Conservation (phyloP, 2,888 invertebrate genomes). For the Drosophila hamatofila region DNA sequence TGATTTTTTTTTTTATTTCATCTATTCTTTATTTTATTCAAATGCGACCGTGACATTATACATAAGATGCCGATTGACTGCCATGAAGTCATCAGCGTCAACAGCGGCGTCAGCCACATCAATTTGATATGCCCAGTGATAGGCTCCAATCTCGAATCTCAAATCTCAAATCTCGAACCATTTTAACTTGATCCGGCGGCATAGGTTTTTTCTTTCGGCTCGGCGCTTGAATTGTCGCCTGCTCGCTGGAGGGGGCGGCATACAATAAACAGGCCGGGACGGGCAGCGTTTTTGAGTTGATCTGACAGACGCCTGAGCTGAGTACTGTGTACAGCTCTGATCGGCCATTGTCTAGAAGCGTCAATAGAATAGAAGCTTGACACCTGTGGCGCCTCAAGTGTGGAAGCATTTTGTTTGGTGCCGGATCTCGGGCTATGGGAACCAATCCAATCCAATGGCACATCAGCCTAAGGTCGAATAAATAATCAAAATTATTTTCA, state of each 20-base stretch:
- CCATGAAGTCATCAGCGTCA: slow-evolving; percentile 79
- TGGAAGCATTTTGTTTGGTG: slow-evolving; percentile 34
- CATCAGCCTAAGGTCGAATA: slow-evolving; percentile 12
- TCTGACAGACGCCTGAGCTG: slow-evolving; percentile 48
- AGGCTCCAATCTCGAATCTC: slow-evolving; percentile 31
- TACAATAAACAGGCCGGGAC: slow-evolving; percentile 45
- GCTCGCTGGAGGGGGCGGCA: slow-evolving; percentile 29
- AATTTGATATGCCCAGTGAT: slow-evolving; percentile 65
- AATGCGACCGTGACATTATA: slow-evolving; percentile 58
- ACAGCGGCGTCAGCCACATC: slow-evolving; percentile 66
- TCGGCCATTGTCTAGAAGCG: slow-evolving; percentile 53
- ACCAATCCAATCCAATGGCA: background rate
- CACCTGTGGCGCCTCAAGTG: slow-evolving; percentile 66
- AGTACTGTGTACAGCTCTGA: slow-evolving; percentile 29
- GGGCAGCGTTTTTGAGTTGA: slow-evolving; percentile 26
- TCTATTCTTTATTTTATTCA: slow-evolving; percentile 72
- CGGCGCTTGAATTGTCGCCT: slow-evolving; percentile 10
- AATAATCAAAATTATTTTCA: slow-evolving; percentile 7
- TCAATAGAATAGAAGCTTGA: slow-evolving; percentile 71
- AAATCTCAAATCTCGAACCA: slow-evolving; percentile 23
- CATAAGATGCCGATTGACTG: slow-evolving; percentile 48
- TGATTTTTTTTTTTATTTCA: background rate
- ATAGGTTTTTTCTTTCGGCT: background rate
- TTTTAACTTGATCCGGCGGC: slow-evolving; percentile 6
- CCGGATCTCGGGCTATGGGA: slow-evolving; percentile 4